phyloP scores from a whole-genome alignment of 2,113 vertebrate genomes.

The Spilogale gracilis region DNA sequence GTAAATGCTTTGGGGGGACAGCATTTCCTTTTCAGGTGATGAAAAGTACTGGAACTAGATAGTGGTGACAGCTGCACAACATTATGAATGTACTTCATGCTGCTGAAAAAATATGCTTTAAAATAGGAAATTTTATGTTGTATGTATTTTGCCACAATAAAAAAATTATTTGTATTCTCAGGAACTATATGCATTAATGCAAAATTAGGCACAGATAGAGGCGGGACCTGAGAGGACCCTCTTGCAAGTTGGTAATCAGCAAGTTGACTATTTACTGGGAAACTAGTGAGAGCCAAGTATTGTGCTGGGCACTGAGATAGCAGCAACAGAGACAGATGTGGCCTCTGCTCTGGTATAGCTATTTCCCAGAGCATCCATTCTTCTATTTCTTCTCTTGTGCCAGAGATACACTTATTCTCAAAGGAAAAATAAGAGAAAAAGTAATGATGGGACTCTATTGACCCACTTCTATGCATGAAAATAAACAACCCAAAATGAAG shows the following conservation, averaged over 20 bases:
- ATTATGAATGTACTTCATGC: neutral
- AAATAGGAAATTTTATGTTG: neutral
- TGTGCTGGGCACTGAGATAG: neutral
- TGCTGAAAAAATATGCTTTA: neutral
- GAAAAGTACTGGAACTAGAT: neutral
- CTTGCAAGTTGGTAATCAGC: neutral
- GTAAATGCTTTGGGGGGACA: neutral
- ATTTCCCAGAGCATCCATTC: neutral
- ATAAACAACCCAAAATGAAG: slow-evolving; percentile 25
- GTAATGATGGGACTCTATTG: neutral
- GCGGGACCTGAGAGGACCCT: neutral
- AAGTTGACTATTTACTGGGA: neutral
- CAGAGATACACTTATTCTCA: neutral
- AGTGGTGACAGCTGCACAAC: neutral
- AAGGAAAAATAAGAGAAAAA: neutral
- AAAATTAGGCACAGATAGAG: neutral
- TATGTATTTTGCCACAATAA: neutral
- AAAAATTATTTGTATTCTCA: neutral
- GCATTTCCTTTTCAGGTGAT: neutral
- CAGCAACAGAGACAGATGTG: neutral
- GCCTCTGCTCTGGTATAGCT: neutral
- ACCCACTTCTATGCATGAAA: neutral
- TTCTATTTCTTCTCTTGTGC: neutral
- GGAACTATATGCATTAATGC: neutral
- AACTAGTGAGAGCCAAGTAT: neutral